Conservation (phyloP, 2,797 vertebrate genomes). For the Scolopax bukidnonensis region DNA sequence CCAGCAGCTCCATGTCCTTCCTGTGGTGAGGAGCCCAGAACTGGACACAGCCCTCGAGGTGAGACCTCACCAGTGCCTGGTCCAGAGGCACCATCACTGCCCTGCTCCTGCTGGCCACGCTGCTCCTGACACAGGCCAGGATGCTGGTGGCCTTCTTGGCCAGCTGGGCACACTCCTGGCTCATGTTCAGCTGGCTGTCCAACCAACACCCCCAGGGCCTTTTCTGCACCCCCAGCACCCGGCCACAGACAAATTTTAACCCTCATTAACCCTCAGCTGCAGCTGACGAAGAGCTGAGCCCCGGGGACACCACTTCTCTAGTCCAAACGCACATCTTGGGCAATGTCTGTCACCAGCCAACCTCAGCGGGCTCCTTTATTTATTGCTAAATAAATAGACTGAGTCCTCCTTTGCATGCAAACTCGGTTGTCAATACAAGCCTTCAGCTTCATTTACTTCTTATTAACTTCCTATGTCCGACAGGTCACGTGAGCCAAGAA, state of each 20-base stretch:
- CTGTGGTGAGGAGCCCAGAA: too few species aligned
- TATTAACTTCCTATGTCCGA: not conserved
- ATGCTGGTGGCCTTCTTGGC: too few species aligned
- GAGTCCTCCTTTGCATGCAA: not conserved
- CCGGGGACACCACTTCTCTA: not conserved
- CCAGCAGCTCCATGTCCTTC: too few species aligned
- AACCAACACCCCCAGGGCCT: too few species aligned
- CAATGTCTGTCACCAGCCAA: accelerated
- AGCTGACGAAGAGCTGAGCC: not conserved
- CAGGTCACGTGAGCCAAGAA: not conserved
- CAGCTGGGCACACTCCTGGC: too few species aligned
- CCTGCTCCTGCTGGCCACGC: too few species aligned
- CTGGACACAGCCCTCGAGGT: too few species aligned
- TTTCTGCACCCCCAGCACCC: accelerated
- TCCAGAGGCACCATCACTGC: too few species aligned
- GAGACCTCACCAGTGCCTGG: too few species aligned
- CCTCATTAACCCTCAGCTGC: not conserved
- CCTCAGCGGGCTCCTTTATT: not conserved
- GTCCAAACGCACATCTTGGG: accelerated
- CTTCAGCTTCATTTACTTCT: not conserved
- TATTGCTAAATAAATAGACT: not conserved
- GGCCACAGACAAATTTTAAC: not conserved
- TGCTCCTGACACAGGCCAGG: too few species aligned
- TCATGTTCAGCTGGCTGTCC: too few species aligned
- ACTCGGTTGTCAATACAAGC: not conserved